Conservation (phyloP, 2,797 vertebrate species). For the Poecile montanus region DNA sequence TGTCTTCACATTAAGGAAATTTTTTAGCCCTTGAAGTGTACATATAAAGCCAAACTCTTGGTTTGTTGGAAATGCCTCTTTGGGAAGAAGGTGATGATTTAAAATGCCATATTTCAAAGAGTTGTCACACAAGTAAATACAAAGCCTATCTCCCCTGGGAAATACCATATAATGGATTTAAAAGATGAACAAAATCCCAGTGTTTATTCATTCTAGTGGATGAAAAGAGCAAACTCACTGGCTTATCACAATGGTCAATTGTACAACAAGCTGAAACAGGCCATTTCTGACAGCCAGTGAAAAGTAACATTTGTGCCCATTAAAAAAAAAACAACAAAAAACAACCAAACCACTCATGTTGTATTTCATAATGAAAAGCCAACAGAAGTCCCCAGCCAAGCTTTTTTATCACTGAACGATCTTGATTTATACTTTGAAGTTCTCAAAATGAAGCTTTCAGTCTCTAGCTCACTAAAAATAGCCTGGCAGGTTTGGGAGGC, state of each 20-base stretch:
- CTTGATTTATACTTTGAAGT: slow-evolving; percentile 65
- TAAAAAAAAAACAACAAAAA: neutral
- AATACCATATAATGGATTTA: slow-evolving; percentile 39
- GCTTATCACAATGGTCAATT: slow-evolving; percentile 51
- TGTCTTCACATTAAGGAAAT: neutral
- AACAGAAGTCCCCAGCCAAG: neutral
- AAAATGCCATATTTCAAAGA: slow-evolving; percentile 19
- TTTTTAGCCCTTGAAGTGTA: neutral
- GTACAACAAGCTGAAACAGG: slow-evolving; percentile 27
- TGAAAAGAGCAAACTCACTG: slow-evolving; percentile 36
- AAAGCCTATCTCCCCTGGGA: slow-evolving; percentile 16
- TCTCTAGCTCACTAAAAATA: neutral
- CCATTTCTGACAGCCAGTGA: slow-evolving; percentile 42
- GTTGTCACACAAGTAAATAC: slow-evolving; percentile 18
- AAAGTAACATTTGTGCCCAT: slow-evolving; percentile 53
- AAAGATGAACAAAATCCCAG: slow-evolving; percentile 57
- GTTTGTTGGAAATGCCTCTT: neutral
- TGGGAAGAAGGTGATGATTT: neutral
- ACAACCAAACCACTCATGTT: neutral
- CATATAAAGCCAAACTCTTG: neutral
- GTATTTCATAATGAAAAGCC: slow-evolving; percentile 41
- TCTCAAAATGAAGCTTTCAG: slow-evolving; percentile 45
- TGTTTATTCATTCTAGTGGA: slow-evolving; percentile 53
- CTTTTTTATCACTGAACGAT: slow-evolving; percentile 44
- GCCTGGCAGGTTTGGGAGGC: neutral